Evolutionary conservation across 2,888 invertebrate genomes (phyloP).

Genomic region (Lithophane semibrunnea): DNA sequence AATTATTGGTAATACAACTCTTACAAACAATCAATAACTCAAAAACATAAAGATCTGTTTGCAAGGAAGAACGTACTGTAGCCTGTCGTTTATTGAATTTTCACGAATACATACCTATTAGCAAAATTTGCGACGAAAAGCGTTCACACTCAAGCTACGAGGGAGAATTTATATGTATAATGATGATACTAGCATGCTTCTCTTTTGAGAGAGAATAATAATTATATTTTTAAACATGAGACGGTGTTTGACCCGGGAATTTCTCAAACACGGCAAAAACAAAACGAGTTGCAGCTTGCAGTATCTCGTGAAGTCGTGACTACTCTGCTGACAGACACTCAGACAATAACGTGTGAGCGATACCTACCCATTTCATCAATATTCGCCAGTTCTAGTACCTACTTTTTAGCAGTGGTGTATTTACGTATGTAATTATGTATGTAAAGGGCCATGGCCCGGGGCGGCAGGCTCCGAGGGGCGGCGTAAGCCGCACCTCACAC

Average conservation of each 20-base stretch:
- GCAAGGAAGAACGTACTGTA: neutral
- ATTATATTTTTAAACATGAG: neutral
- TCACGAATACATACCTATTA: neutral
- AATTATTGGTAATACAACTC: no score
- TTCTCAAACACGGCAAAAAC: neutral
- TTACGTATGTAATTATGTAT: no score
- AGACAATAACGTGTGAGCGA: neutral
- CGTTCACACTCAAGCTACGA: neutral
- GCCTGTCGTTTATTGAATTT: no score
- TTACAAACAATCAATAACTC: no score
- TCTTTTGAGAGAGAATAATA: neutral
- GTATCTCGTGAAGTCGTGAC: neutral
- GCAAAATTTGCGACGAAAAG: neutral
- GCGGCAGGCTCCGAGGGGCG: no score
- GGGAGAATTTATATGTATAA: neutral
- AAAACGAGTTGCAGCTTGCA: neutral
- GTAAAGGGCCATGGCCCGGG: no score
- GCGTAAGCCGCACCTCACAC: no score
- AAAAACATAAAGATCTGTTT: neutral
- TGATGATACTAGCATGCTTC: neutral
- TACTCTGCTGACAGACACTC: neutral
- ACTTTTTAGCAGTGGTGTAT: no score
- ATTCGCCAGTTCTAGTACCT: neutral
- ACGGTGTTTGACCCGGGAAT: neutral
- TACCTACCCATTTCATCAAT: conserved; percentile 12